These are phyloP conservation scores for Sebastes melanostomus DNA, from an alignment of 2,797 vertebrate genomes.

Conservation along the genomic window DNA sequence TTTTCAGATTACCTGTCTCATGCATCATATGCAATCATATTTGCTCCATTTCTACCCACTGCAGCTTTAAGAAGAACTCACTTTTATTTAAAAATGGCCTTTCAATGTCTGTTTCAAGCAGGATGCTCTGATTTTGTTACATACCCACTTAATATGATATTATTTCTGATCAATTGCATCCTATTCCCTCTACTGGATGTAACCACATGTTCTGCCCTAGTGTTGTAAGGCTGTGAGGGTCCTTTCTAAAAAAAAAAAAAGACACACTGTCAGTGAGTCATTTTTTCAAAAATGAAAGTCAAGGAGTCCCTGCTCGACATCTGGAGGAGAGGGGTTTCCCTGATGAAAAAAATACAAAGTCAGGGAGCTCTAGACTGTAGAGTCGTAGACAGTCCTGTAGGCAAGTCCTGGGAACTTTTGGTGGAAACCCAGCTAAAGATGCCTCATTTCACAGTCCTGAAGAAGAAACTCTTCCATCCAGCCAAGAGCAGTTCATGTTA, in stretches of 20 bases:
- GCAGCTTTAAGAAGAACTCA: background rate
- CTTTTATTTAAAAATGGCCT: background rate
- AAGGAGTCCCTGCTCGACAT: background rate
- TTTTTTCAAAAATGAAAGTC: background rate
- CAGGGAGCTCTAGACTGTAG: no score
- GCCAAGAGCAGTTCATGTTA: background rate
- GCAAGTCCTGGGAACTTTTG: no score
- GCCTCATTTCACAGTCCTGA: background rate
- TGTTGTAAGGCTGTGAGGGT: background rate
- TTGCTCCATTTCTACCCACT: no score
- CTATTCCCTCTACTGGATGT: background rate
- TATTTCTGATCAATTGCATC: background rate
- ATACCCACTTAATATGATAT: background rate
- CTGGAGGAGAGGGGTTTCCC: constrained; percentile 1
- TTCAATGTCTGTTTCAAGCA: background rate
- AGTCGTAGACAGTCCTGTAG: no score
- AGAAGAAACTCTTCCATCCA: background rate
- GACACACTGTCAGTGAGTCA: background rate
- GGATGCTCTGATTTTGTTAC: background rate
- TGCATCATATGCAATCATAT: no score
- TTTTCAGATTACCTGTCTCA: no score
- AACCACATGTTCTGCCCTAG: background rate
- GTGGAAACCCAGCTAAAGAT: background rate
- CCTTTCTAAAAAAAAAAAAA: background rate
- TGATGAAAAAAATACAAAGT: background rate